Percentiles rank a stretch among this genome's conserved stretches.
phyloP scores from a whole-genome alignment of 2,113 vertebrate genomes.

The Strix uralensis region DNA sequence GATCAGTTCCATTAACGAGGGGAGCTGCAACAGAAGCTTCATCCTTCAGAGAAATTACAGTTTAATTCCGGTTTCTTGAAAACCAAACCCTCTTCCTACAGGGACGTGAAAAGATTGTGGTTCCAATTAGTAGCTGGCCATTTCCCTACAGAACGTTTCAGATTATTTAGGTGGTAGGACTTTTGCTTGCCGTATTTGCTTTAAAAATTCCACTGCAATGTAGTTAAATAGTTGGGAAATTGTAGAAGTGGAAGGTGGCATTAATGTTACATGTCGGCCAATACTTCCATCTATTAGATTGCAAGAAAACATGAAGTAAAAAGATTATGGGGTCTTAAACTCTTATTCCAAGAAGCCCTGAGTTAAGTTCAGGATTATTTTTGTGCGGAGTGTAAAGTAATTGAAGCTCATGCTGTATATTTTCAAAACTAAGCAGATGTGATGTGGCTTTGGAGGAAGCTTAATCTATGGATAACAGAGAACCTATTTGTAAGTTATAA shows the following conservation, averaged over 20 bases:
- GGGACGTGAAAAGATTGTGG: constrained; percentile 48
- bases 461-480: constrained; percentile 73
- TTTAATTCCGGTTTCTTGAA: background rate
- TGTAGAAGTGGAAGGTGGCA: background rate
- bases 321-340: constrained; percentile 49
- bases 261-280: constrained; percentile 9
- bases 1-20: background rate
- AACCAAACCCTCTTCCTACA: constrained; percentile 39
- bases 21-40: background rate
- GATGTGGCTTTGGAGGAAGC: constrained; percentile 67
- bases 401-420: constrained; percentile 53
- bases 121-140: constrained; percentile 69
- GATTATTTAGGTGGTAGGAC: constrained; percentile 56
- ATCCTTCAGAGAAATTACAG: background rate
- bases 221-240: background rate
- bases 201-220: background rate
- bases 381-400: constrained; percentile 43
- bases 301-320: constrained; percentile 45
- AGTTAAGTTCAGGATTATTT: constrained; percentile 66
- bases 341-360: constrained; percentile 37
- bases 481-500: constrained; percentile 65
- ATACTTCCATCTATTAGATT: constrained; percentile 8
- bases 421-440: constrained; percentile 62
- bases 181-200: constrained; percentile 50
- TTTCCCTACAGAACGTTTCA: constrained; percentile 63